phyloP scores from a whole-genome alignment of 1,140 invertebrate species.

The Drosophila neocordata region DNA sequence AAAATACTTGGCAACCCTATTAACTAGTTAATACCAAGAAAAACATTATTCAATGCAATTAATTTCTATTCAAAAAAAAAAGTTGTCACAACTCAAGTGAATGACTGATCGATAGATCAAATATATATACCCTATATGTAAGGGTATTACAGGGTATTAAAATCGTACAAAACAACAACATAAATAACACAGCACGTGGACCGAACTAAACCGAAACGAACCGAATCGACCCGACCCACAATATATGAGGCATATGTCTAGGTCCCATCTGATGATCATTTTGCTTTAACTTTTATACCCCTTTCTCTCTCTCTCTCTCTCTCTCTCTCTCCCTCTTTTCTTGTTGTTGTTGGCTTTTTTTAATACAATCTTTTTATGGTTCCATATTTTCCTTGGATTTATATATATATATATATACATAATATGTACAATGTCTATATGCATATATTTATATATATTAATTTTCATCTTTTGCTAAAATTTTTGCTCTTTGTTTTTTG shows the following conservation, averaged over 20 bases:
- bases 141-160: conserved; percentile 21
- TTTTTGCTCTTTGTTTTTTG: background rate
- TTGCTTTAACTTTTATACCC: conserved; percentile 70
- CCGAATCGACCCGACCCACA: conserved; percentile 3
- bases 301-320: conserved; percentile 63
- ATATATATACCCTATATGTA: no score
- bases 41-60: no score
- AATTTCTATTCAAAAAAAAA: no score
- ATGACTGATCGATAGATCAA: no score
- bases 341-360: conserved; percentile 25
- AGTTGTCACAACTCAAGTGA: no score
- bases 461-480: background rate
- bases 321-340: conserved; percentile 59
- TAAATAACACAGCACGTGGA: conserved; percentile 54
- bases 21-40: no score
- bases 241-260: conserved; percentile 23
- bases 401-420: conserved; percentile 17
- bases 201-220: background rate
- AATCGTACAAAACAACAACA: conserved; percentile 67
- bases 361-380: conserved; percentile 7
- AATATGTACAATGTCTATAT: conserved; percentile 4
- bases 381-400: conserved; percentile 35
- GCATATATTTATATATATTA: background rate
- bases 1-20: no score
- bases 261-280: conserved; percentile 5